Base-by-base conservation (phyloP, 2,113 vertebrate species). In the Glareola pratincola region DNA sequence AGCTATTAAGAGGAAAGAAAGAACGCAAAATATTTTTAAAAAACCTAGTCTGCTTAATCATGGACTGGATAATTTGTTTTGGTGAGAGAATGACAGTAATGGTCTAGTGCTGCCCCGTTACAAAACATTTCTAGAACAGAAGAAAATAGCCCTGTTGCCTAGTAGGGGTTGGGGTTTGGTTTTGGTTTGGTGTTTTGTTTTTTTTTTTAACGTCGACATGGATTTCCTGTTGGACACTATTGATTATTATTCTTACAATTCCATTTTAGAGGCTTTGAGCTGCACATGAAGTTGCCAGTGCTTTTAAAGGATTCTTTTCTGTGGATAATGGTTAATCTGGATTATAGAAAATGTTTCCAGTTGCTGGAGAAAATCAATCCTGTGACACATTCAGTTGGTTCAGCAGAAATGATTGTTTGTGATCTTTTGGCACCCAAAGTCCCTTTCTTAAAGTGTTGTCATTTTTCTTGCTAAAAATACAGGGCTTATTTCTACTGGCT, bases 181-280 rank as follows among this genome's bases (percentile, higher is more conserved):
- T 48, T 47, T 21, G 20, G 45, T 47, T 47, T 73, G 20, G 20
- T 8, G 29, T 60, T 66, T 71, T 64, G 21, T 50, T 27, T 68
- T 68, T 48, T 53, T 66, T n/a, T 17, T 24, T 34, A 53, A 60
- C 30, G 41, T n/a, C 47, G 69, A 21, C 78, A 69, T 84, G 83
- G 47, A 78, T 94, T 93, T 95, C 85, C 83, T 86, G 39, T 88
- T 84, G 83, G 68, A 84, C 54, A 78, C 59, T 86, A 94, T 74
- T 76, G 93, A 81, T 92, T 80, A 76, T 83, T 90, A 59, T 79
- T 96, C 75, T 86, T 93, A 50, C 37, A 62, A 76, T 10, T 86
- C 36, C 8, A 23, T 88, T 86, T 90, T 60, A 71, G 47, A 77
- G 37, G 29, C 84, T 91, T 68, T 51, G 57, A 77, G 39, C 57